phyloP scores from a whole-genome alignment of 2,797 vertebrate species.

The Enteromius thamalakanensis region DNA sequence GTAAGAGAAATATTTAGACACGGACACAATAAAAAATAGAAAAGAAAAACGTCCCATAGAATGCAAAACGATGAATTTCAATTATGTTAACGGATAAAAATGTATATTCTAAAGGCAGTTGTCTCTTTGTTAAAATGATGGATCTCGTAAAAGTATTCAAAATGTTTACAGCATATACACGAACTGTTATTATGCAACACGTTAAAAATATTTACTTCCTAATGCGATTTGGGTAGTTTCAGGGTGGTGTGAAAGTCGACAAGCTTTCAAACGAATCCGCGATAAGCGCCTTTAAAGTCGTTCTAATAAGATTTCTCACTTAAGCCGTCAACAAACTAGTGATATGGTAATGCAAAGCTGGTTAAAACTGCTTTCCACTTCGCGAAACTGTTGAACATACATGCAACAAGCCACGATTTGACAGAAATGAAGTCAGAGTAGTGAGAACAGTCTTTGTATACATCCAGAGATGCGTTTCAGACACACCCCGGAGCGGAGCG shows the following conservation, averaged over 20 bases:
- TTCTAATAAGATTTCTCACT: neutral
- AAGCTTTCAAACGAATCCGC: neutral
- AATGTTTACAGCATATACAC: neutral
- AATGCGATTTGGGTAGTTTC: neutral
- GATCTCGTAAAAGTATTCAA: neutral
- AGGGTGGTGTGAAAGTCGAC: neutral
- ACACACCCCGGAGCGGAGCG: conserved; percentile 37
- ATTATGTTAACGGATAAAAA: neutral
- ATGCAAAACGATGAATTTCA: neutral
- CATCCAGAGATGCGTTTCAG: conserved; percentile 5
- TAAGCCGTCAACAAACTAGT: conserved; percentile 13
- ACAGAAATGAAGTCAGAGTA: neutral
- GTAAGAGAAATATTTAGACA: neutral
- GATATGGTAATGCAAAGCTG: neutral
- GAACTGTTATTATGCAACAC: neutral
- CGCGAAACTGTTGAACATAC: neutral
- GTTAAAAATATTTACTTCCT: neutral
- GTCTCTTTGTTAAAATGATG: neutral
- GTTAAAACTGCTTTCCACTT: neutral
- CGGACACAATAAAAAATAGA: neutral
- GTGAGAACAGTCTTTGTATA: no score
- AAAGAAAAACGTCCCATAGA: no score
- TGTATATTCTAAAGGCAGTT: neutral
- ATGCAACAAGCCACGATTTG: neutral
- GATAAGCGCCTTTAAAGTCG: neutral